Conservation (phyloP, 2,888 invertebrate genomes). For the Lepeophtheirus nordmannii region DNA sequence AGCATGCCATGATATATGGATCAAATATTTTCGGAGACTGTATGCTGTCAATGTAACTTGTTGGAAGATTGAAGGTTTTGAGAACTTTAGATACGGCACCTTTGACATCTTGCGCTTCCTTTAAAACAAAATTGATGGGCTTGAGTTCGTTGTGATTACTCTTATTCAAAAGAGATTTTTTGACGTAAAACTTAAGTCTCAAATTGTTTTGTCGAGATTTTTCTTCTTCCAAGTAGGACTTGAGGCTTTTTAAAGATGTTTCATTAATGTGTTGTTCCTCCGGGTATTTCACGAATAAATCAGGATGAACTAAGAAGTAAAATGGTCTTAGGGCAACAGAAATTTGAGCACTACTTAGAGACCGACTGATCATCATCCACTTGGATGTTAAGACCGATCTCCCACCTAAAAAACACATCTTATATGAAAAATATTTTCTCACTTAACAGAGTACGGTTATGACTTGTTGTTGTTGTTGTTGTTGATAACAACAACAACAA, state of each 20-base stretch:
- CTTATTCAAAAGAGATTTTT: not conserved
- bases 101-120: constrained; percentile 50
- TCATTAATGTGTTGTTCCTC: constrained; percentile 71
- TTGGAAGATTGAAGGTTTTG: constrained; percentile 63
- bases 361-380: constrained; percentile 28
- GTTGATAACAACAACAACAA: no score
- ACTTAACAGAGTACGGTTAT: no score
- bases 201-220: constrained; percentile 1
- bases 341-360: constrained; percentile 60
- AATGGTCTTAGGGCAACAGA: constrained; percentile 80
- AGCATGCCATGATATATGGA: no score
- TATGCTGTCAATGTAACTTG: constrained; percentile 63
- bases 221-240: constrained; percentile 53
- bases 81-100: constrained; percentile 54
- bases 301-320: constrained; percentile 88
- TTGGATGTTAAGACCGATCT: not conserved
- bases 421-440: no score
- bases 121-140: constrained; percentile 44
- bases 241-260: constrained; percentile 69
- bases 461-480: no score
- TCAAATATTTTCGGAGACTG: constrained; percentile 31
- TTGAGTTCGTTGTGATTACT: constrained; percentile 35
- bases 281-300: constrained; percentile 80
- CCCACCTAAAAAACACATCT: not conserved
- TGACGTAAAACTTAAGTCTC: constrained; percentile 13